Evolutionary conservation across 1,140 invertebrate genomes (phyloP), one percentile per base, ranked within the genome.

Genomic region (Sycobia sp.): DNA sequence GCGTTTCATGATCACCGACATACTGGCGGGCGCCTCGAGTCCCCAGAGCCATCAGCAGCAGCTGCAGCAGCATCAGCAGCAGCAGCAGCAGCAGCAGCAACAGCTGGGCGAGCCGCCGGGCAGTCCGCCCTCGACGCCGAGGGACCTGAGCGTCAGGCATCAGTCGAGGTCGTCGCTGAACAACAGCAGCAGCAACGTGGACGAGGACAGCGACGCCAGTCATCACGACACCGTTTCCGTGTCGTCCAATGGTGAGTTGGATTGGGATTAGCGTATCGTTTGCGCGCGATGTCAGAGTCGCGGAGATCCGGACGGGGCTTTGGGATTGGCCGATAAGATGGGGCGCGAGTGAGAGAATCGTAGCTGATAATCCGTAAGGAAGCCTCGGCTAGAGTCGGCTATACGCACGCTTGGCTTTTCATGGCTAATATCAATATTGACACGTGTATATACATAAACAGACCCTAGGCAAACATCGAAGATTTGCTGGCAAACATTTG

Each of bases 1-100:
- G 20, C 82, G 89, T 39, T 91, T 91, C 77, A 91, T 91, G 90
- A 91, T 91, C 79, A 91, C 88, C 43, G 89, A 91, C 68, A 91
- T 91, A 57, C 79, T 91, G 54, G 88, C 88, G 49, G 86, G 84
- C 5, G 86, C 77, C 3, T 74, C 77, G 1, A 80, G 77, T 49
- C 77, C 77, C 10, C 67, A 74, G 2, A 73, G 71, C 14, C 43
- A 80, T 7, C n/a, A n/a, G n/a, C n/a, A n/a, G n/a, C n/a, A n/a
- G n/a, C n/a, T n/a, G n/a, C n/a, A n/a, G n/a, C n/a, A n/a, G n/a
- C n/a, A n/a, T n/a, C n/a, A n/a, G n/a, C n/a, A n/a, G n/a, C n/a
- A n/a, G n/a, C 73, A 73, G 53, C 75, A 66, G 16, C 78, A 80
- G 27, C 79, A 81, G 8, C 75, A 75, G 20, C 80, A n/a, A n/a